These are phyloP conservation scores for Hirundo rustica DNA, from an alignment of 2,797 vertebrate genomes.

Conservation along the genomic window DNA sequence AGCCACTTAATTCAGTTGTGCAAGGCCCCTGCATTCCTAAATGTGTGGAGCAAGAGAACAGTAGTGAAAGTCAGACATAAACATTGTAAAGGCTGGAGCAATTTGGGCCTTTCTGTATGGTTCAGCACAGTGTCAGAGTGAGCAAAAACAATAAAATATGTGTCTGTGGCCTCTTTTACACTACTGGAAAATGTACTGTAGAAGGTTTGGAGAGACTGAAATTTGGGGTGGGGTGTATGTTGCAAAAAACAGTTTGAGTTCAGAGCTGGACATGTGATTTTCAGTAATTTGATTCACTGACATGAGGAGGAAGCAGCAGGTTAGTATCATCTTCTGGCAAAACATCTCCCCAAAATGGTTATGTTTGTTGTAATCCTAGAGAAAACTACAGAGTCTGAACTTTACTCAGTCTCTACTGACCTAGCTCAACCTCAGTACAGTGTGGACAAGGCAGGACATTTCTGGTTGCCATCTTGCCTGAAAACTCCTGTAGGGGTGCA, in stretches of 20 bases:
- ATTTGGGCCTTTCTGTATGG: slow-evolving; percentile 44
- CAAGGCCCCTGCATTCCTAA: slow-evolving; percentile 32
- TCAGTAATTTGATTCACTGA: background rate
- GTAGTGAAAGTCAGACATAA: background rate
- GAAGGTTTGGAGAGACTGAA: slow-evolving; percentile 21
- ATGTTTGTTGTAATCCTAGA: background rate
- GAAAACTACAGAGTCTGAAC: background rate
- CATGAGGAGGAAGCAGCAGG: background rate
- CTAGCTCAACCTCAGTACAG: background rate
- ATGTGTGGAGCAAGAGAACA: slow-evolving; percentile 30
- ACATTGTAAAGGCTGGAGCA: slow-evolving; percentile 35
- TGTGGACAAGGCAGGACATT: background rate
- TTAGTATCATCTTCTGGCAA: background rate
- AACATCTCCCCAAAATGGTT: background rate
- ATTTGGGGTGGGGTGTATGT: background rate
- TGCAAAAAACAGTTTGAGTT: background rate
- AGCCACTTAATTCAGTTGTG: slow-evolving; percentile 52
- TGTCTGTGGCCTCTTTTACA: slow-evolving; percentile 38
- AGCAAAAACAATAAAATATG: slow-evolving; percentile 31
- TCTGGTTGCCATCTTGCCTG: background rate
- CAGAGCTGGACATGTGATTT: background rate
- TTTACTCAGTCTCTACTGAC: background rate
- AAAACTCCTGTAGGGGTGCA: background rate
- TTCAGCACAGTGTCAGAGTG: slow-evolving; percentile 3
- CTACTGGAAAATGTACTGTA: background rate